Conservation (phyloP, 2,888 invertebrate genomes). For the Cylloceria caligata region DNA sequence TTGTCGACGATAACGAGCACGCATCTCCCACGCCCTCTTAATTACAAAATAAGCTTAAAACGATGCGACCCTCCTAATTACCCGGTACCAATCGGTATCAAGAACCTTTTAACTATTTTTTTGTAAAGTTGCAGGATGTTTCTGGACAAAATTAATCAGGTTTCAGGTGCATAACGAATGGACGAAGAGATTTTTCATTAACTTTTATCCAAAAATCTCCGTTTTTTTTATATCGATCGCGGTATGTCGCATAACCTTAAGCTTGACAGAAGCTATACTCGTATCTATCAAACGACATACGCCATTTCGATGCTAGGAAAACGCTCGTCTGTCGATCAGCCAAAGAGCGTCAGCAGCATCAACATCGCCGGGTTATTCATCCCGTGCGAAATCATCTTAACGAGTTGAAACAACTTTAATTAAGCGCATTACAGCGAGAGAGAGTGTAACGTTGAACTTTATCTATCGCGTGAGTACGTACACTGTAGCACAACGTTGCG, state of each 20-base stretch:
- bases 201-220: too few relatives aligned
- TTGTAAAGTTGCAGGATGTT: too few relatives aligned
- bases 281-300: background rate
- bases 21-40: background rate
- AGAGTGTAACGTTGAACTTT: slow-evolving; percentile 75
- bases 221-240: too few relatives aligned
- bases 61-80: too few relatives aligned
- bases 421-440: slow-evolving; percentile 80
- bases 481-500: slow-evolving; percentile 12
- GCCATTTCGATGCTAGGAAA: slow-evolving; percentile 2
- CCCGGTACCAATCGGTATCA: too few relatives aligned
- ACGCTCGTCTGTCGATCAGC: slow-evolving; percentile 13
- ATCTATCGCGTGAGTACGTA: slow-evolving; percentile 63
- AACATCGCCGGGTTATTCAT: slow-evolving; percentile 78
- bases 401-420: slow-evolving; percentile 84
- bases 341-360: slow-evolving; percentile 26
- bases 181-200: too few relatives aligned
- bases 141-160: too few relatives aligned
- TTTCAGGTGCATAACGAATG: too few relatives aligned
- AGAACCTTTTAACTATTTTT: too few relatives aligned
- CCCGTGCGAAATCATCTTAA: slow-evolving; percentile 82
- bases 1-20: background rate
- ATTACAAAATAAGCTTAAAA: slow-evolving; percentile 3
- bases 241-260: too few relatives aligned
- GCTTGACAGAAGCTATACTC: background rate